A percentile compares a stretch with the other conserved stretches of the same genome.
Evolutionary conservation across 2,888 invertebrate species (phyloP).

Genomic region (Ichneumoninae sp.): DNA sequence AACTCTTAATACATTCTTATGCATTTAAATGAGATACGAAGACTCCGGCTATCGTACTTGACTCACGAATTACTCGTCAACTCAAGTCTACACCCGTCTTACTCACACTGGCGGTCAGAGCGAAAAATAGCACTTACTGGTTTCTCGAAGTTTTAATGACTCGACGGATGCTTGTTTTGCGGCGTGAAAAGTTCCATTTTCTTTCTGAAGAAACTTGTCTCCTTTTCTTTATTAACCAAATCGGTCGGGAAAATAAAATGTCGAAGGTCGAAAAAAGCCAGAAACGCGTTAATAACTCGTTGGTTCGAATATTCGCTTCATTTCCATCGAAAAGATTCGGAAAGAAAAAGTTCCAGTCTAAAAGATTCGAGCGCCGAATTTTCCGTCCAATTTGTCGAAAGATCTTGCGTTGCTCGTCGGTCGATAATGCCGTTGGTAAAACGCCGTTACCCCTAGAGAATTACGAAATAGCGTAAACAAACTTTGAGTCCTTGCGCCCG

Average conservation of each 20-base stretch:
- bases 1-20: conserved; percentile 1
- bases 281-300: neutral
- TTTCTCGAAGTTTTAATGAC: neutral
- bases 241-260: too few species aligned
- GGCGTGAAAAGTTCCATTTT: neutral
- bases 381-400: neutral
- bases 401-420: neutral
- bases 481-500: conserved; percentile 46
- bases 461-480: conserved; percentile 56
- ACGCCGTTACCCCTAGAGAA: conserved; percentile 24
- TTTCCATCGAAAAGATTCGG: neutral
- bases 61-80: conserved; percentile 25
- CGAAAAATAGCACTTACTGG: conserved; percentile 21
- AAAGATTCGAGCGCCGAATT: neutral
- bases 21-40: neutral
- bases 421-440: conserved; percentile 16
- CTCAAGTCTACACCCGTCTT: conserved; percentile 11
- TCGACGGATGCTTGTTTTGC: too few species aligned
- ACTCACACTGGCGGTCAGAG: conserved; percentile 33
- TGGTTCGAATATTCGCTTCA: neutral
- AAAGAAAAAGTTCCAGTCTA: neutral
- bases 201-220: neutral
- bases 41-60: neutral
- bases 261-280: neutral
- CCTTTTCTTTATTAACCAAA: neutral